Evolutionary conservation across 2,113 vertebrate species (phyloP), one percentile per base, ranked within the genome.

Genomic region (Ornithorhynchus anatinus): DNA sequence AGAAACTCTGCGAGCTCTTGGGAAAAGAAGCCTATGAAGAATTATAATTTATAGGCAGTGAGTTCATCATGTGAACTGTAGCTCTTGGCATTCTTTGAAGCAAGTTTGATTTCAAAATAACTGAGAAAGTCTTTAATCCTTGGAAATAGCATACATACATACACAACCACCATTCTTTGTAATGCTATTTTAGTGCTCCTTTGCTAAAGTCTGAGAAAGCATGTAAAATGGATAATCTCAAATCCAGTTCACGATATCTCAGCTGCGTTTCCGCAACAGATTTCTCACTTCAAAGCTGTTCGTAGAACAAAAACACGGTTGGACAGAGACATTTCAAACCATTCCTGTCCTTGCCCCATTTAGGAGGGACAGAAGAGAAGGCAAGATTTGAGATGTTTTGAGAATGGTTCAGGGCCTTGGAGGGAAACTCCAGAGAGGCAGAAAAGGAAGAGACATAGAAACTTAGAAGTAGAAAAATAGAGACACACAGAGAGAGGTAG

Each of bases 301-400:
- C 80, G 79, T 75, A 86, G 74, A 88, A 81, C 80, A 56, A 59
- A 82, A 69, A 90, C 74, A n/a, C 62, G 76, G 33, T 64, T 63
- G 82, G 75, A 36, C 29, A 69, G 72, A 14, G 42, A 4, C 51
- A 84, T 81, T 87, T 87, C 84, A 91, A 90, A 87, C 48, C 67
- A 25, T 81, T 20, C 25, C 37, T 79, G 69, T 54, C 56, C 80
- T 74, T 85, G 72, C 73, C 72, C 51, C 50, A 38, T 27, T 48
- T 48, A 16, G n/a, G 9, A n/a, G 14, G 14, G 14, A 12, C 15
- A 15, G 16, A 16, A 4, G n/a, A n/a, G n/a, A n/a, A n/a, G n/a
- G n/a, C n/a, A n/a, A n/a, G n/a, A n/a, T n/a, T n/a, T n/a, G n/a
- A n/a, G n/a, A n/a, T n/a, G n/a, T n/a, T n/a, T n/a, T n/a, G n/a